Conservation (phyloP, 1,140 invertebrate genomes). For the Helicorthomorpha holstii region DNA sequence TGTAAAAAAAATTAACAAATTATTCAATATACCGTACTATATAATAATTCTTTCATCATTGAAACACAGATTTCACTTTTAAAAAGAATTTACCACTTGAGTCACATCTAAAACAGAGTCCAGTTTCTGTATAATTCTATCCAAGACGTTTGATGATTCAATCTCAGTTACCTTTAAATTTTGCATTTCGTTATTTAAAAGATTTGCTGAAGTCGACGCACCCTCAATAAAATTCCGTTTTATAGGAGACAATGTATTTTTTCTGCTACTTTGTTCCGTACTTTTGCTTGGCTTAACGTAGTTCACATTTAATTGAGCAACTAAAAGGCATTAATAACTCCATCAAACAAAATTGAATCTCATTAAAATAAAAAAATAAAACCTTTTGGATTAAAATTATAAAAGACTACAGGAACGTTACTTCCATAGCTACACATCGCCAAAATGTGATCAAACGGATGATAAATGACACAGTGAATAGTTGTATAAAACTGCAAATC, state of each 20-base stretch:
- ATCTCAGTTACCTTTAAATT: neutral
- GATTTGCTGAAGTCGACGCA: neutral
- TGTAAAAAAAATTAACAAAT: neutral
- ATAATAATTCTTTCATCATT: neutral
- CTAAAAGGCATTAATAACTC: neutral
- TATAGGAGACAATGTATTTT: no score
- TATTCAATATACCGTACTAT: neutral
- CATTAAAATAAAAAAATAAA: no score
- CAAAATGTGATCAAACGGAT: slow-evolving; percentile 29
- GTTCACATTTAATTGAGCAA: neutral
- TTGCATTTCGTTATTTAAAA: neutral
- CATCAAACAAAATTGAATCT: no score
- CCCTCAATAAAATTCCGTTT: no score
- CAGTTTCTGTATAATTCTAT: neutral
- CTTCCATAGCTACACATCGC: slow-evolving; percentile 18
- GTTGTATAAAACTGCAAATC: slow-evolving; percentile 19
- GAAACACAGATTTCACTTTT: neutral
- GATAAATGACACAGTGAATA: slow-evolving; percentile 25
- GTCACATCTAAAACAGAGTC: neutral
- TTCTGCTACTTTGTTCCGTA: no score
- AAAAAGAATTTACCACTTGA: no score
- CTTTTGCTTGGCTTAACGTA: neutral
- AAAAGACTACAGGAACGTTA: slow-evolving; percentile 4
- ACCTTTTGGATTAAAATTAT: neutral
- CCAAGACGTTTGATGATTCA: neutral